Base-by-base conservation (phyloP, 2,888 invertebrate genomes). In the Calameuta idolon region DNA sequence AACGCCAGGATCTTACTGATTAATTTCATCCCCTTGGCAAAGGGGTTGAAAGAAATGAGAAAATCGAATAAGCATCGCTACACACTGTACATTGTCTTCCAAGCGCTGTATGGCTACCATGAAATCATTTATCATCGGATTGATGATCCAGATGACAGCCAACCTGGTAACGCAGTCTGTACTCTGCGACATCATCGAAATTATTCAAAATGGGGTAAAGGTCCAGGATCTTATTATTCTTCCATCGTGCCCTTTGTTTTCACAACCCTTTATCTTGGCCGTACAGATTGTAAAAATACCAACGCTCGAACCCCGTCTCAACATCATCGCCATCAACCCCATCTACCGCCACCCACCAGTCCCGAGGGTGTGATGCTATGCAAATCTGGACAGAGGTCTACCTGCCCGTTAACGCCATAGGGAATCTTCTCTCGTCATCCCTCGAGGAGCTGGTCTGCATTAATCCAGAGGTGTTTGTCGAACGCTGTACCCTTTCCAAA, bases 1-100 rank as follows among this genome's bases (percentile, higher is more conserved):
- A 81, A 81, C 77, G 83, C 76, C 78, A 77, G 79, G 82, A 80
- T 81, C 76, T 81, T 81, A 55, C 79, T 79, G 79, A 84, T 82
- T 85, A 83, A 83, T 85, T 84, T 76, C 80, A 78, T 34, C 71
- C 71, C 69, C 71, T 23, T 34, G 71, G 71, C 15, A 71, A 71
- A 71, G 12, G 71, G 71, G 71, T 71, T 71, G 33, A 71, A 31
- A 71, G 71, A 31, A 34, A 55, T 55, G 55, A 55, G 55, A 55
- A 23, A 23, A 55, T 55, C 55, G 23, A 55, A 23, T 9, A 55
- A 15, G 15, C 55, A 55, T 55, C 23, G 0, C 55, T 55, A 23
- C 0, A 23, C 55, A 23, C 55, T 55, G 55, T 55, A 23, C 9
- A 55, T 55, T 55, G 55, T 55, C 23, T 55, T 55, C 2, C 15